phyloP scores from a whole-genome alignment of 2,888 invertebrate species.

The Macaria liturata region DNA sequence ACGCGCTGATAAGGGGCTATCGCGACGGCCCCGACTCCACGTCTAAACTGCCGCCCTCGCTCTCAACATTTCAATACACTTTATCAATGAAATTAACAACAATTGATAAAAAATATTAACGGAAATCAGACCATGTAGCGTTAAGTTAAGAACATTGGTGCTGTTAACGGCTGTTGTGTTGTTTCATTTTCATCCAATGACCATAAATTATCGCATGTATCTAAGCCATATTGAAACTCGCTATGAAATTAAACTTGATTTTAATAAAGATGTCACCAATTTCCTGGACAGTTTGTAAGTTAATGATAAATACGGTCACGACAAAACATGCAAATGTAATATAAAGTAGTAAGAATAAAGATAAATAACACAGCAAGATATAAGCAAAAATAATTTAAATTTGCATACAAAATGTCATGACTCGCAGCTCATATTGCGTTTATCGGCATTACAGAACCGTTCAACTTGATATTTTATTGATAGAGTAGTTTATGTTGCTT shows the following conservation, averaged over 20 bases:
- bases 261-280: conserved; percentile 44
- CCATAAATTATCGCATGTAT: too few species aligned
- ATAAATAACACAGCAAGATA: conserved; percentile 24
- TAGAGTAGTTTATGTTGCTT: conserved; percentile 4
- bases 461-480: conserved; percentile 15
- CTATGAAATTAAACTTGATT: conserved; percentile 53
- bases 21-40: conserved; percentile 41
- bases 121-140: background rate
- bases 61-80: conserved; percentile 42
- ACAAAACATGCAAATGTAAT: conserved; percentile 20
- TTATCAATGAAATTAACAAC: conserved; percentile 44
- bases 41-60: conserved; percentile 34
- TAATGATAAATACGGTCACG: conserved; percentile 12
- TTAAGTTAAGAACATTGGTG: too few species aligned
- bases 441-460: conserved; percentile 12
- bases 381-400: conserved; percentile 28
- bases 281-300: conserved; percentile 48
- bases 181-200: too few species aligned
- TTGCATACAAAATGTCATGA: conserved; percentile 30
- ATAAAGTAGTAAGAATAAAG: conserved; percentile 15
- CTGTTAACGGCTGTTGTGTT: too few species aligned
- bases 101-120: conserved; percentile 17
- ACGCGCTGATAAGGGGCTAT: conserved; percentile 45
- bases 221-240: too few species aligned
- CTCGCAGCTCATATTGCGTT: conserved; percentile 16